Evolutionary conservation across 2,113 vertebrate genomes (phyloP), one percentile per base, ranked within the genome.

Genomic region (Polypterus bichir): DNA sequence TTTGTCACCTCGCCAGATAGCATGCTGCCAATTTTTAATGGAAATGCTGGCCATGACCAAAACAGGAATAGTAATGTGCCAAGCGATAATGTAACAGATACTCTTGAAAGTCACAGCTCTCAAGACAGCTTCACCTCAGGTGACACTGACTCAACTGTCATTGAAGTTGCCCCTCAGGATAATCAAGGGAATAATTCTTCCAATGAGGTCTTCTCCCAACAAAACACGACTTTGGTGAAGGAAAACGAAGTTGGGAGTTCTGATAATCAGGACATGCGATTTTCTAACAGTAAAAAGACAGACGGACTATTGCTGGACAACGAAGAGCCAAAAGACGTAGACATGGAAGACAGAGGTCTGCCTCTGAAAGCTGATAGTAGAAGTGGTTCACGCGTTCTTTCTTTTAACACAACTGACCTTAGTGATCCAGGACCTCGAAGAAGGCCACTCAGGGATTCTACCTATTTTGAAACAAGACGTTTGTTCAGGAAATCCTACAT

Each of bases 401-500:
- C 82, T 27, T 87, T 86, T 54, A 74, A 66, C 9, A 27, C 27
- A 27, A 75, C 80, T 1, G 85, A 89, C 54, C 70, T 77, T 59
- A 84, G 77, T 64, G 79, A 85, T 62, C 81, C 81, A 0, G 64
- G 73, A 52, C 76, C 79, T 59, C 71, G 72, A 48, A 68, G 79
- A 2, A 78, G 64, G 44, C 73, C 74, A 4, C 71, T 78, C 2
- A 76, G 84, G 67, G 85, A 87, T 72, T 82, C 86, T 1, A 63
- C 64, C 1, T 53, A 75, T 4, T 80, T 82, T 55, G 88, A 89
- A 71, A 77, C 77, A 47, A 83, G 78, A 27, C 79, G 86, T 27
- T 76, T 90, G 66, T 89, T 91, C 66, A 76, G 90, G 49, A 89
- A 89, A 57, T 91, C 89, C 3, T 92, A 92, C 70, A 85, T 91